Percentiles rank a stretch among this genome's conserved stretches.
Conservation (phyloP, 2,113 vertebrate genomes). For the Chinchilla lanigera region DNA sequence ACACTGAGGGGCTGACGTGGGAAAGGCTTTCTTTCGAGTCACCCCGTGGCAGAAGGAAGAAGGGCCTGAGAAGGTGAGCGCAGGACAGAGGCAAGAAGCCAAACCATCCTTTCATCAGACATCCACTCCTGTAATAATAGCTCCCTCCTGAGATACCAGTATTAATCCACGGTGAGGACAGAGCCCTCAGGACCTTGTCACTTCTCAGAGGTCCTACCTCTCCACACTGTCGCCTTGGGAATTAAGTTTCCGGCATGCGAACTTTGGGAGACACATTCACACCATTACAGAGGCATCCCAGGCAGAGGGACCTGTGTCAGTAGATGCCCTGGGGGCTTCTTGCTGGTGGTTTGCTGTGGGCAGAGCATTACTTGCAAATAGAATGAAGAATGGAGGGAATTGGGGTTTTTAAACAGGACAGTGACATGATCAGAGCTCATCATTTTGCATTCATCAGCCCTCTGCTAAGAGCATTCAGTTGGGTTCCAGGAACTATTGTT, state of each 20-base stretch:
- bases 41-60: neutral
- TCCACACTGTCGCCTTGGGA: neutral
- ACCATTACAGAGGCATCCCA: neutral
- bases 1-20: neutral
- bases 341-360: neutral
- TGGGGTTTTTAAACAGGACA: neutral
- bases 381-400: neutral
- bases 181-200: neutral
- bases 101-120: neutral
- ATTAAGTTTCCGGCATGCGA: neutral
- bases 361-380: neutral
- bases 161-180: neutral
- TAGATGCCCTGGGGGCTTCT: neutral
- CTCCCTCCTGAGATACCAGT: neutral
- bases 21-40: no score
- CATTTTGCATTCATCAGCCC: neutral
- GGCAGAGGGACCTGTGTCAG: neutral
- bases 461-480: neutral
- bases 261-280: neutral
- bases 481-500: slow-evolving; percentile 32
- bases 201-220: neutral
- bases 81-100: no score
- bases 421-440: neutral
- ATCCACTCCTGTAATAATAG: neutral
- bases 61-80: neutral